Base-by-base conservation (phyloP, 30 jellyfish, hydroid and myxozoan genomes). In the Aurelia aurita region DNA sequence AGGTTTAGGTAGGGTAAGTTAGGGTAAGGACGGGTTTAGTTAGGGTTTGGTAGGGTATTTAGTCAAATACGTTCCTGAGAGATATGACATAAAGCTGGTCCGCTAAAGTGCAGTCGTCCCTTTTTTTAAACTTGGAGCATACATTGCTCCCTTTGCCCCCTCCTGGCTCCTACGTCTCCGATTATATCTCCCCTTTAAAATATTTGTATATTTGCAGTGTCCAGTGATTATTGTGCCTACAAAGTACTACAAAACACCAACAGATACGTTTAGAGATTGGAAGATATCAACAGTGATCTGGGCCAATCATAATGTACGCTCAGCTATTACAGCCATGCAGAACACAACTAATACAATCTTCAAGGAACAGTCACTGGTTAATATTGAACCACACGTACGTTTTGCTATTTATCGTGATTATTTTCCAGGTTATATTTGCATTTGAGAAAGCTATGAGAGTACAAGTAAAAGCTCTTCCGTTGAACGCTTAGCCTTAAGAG, bases 151-250 rank as follows among this genome's bases (percentile, higher is more conserved):
- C n/a, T n/a, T n/a, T n/a, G n/a, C n/a, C n/a, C n/a, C n/a, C n/a
- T n/a, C n/a, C n/a, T n/a, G n/a, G n/a, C n/a, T n/a, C n/a, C n/a
- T n/a, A n/a, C n/a, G n/a, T n/a, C n/a, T n/a, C n/a, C n/a, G n/a
- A n/a, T n/a, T n/a, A 5, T 15, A 6, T 1, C 12, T 0, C 51
- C 16, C 9, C 16, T 2, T 1, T 39, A 39, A 39, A 44, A 58
- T 18, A 20, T 43, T 28, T 26, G 59, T 51, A 85, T 26, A 44
- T 27, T 74, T 49, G 15, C 34, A 92, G 98, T 77, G 91, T 23
- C 98, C 98, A 34, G 98, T 92, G 28, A 92, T 92, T 3, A 92
- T 92, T 4, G 98, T 92, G 65, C 98, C 98, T 20, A 92, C 98
- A 28, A 92, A 92, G 54, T 92, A 92, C 55, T 92, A 92, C 86